These are phyloP conservation scores for Gonatopus flavifemur DNA, from an alignment of 1,140 invertebrate species.

Conservation along the genomic window DNA sequence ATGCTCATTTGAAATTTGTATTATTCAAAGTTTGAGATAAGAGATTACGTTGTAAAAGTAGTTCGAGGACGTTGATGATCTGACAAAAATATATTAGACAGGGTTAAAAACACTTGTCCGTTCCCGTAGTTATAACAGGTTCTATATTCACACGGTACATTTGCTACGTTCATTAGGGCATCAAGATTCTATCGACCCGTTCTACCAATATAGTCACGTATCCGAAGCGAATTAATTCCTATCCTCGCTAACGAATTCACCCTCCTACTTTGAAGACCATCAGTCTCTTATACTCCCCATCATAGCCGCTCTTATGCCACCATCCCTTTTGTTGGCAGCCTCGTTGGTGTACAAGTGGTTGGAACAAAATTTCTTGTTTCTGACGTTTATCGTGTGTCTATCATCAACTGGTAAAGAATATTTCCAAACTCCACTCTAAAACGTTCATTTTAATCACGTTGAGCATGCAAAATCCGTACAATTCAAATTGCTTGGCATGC, in stretches of 20 bases:
- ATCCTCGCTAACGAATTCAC: slow-evolving; percentile 41
- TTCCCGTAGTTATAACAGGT: slow-evolving; percentile 7
- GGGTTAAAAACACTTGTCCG: background rate
- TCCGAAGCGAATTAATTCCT: slow-evolving; percentile 39
- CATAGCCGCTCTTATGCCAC: slow-evolving; percentile 10
- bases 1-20: no score
- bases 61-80: slow-evolving; percentile 1
- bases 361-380: slow-evolving; percentile 31
- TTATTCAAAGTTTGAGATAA: no score
- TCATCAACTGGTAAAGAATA: slow-evolving; percentile 38
- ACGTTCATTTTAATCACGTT: slow-evolving; percentile 37
- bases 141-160: slow-evolving; percentile 28
- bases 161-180: slow-evolving; percentile 34
- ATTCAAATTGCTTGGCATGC: no score
- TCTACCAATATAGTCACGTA: slow-evolving; percentile 35
- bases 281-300: slow-evolving; percentile 21
- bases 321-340: background rate
- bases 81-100: slow-evolving; percentile 2
- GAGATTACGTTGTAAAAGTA: no score
- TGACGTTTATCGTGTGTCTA: slow-evolving; percentile 39
- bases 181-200: slow-evolving; percentile 39
- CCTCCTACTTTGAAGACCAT: slow-evolving; percentile 14
- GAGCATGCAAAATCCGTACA: no score
- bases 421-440: slow-evolving; percentile 32
- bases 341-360: slow-evolving; percentile 31